phyloP scores from a whole-genome alignment of 2,113 vertebrate species.

The Pelusios castaneus region DNA sequence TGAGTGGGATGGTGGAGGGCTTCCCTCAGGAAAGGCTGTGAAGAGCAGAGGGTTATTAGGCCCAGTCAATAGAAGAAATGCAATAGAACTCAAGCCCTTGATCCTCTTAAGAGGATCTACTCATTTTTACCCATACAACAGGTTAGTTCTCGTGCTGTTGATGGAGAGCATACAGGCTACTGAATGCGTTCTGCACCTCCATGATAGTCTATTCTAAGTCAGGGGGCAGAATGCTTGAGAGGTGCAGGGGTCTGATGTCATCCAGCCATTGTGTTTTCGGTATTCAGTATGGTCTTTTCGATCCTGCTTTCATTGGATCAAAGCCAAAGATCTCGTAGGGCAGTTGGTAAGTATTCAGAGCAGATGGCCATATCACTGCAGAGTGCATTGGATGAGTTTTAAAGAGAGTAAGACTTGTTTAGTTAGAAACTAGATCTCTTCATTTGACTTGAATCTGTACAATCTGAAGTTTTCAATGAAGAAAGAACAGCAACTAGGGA shows the following conservation, averaged over 20 bases:
- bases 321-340: not conserved
- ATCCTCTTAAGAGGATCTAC: not conserved
- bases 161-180: not conserved
- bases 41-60: not conserved
- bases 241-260: not conserved
- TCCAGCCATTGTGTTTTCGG: not conserved
- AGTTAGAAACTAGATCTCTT: not conserved
- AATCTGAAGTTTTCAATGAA: not conserved
- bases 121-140: not conserved
- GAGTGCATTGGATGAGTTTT: not conserved
- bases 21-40: not conserved
- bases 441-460: not conserved
- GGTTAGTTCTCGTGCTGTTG: not conserved
- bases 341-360: not conserved
- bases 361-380: not conserved
- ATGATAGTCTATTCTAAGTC: not conserved
- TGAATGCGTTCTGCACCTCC: not conserved
- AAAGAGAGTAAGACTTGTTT: not conserved
- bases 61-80: not conserved
- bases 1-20: not conserved
- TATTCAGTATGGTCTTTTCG: not conserved
- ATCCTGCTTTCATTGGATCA: not conserved
- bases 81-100: not conserved
- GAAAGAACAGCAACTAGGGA: conserved; percentile 53
- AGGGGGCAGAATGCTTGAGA: not conserved